Conservation (phyloP, 2,888 invertebrate species). For the Acanthosepion pharaonis region DNA sequence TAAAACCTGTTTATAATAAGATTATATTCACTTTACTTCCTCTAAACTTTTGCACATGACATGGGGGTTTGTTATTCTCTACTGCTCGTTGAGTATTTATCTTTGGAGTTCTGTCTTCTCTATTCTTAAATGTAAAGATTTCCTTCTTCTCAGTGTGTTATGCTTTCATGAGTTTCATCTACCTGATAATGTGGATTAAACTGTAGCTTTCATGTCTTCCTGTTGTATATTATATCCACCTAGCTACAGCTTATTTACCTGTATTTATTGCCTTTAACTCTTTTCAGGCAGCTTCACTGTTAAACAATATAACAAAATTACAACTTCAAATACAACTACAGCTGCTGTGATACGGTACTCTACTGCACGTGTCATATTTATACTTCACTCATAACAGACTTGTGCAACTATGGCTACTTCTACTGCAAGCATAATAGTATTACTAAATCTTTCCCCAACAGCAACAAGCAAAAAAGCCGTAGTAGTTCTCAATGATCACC, state of each 20-base stretch:
- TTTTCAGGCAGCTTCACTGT: neutral
- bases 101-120: neutral
- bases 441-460: neutral
- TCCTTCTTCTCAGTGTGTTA: neutral
- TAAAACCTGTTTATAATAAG: neutral
- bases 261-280: neutral
- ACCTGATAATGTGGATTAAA: neutral
- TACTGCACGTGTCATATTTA: conserved; percentile 12
- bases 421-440: neutral
- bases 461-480: neutral
- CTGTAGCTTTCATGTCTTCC: neutral
- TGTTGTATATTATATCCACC: too few species aligned
- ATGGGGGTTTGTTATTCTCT: neutral
- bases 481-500: conserved; percentile 22
- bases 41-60: neutral
- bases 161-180: neutral
- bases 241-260: neutral
- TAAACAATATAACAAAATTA: neutral
- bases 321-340: conserved; percentile 4
- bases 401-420: neutral
- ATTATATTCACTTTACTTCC: neutral
- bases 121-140: neutral
- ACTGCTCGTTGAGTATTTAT: neutral
- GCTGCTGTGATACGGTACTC: neutral
- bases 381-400: neutral